A percentile compares a stretch with the other conserved stretches of the same genome.
Evolutionary conservation across 2,113 vertebrate genomes (phyloP).

Genomic region (Amblyopsis rosae): DNA sequence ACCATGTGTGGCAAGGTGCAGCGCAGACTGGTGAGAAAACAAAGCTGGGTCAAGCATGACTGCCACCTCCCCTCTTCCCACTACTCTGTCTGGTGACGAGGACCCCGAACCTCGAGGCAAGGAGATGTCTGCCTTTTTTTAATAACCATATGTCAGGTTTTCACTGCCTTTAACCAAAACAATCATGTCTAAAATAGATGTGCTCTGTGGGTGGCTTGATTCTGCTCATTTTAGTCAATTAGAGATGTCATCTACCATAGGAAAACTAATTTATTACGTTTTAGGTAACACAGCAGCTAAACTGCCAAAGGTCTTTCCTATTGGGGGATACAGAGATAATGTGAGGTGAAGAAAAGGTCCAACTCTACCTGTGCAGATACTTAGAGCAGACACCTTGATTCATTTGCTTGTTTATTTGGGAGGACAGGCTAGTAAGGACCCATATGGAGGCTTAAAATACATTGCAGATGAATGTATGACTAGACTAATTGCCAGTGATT

Average conservation of each 20-base stretch:
- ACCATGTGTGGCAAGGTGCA: conserved; percentile 68
- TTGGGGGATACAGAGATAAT: background rate
- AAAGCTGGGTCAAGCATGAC: conserved; percentile 59
- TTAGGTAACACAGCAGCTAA: too few species aligned
- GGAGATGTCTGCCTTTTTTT: conserved; percentile 10
- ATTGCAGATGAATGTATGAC: too few species aligned
- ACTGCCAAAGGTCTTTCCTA: background rate
- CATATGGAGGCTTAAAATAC: too few species aligned
- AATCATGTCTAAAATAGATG: background rate
- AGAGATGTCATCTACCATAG: background rate
- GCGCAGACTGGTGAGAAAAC: conserved; percentile 63
- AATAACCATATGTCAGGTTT: background rate
- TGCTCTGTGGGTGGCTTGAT: background rate
- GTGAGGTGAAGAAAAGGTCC: conserved; percentile 17
- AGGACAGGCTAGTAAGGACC: background rate
- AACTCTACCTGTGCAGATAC: conserved; percentile 13
- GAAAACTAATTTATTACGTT: background rate
- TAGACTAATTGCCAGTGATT: conserved; percentile 18
- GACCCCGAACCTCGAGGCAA: conserved; percentile 2
- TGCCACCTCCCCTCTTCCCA: conserved; percentile 46
- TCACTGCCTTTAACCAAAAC: background rate
- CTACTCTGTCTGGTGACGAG: conserved; percentile 13
- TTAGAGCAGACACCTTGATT: conserved; percentile 24
- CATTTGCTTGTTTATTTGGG: conserved; percentile 34
- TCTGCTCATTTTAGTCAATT: background rate